Conservation (phyloP, 2,797 vertebrate genomes). For the Pantherophis vulpinus region DNA sequence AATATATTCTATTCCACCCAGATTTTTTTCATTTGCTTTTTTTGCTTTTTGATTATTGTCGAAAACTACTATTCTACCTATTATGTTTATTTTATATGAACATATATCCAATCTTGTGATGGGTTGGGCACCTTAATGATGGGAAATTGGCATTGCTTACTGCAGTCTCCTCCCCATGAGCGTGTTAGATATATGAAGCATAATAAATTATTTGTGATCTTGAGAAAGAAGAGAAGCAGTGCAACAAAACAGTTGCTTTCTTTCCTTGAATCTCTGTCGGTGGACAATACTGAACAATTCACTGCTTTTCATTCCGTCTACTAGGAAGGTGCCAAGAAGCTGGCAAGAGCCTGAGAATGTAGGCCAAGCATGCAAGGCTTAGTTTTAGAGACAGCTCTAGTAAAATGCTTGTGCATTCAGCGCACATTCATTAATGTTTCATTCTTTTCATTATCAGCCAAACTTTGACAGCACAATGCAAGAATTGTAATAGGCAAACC, state of each 20-base stretch:
- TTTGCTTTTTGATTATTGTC: not conserved
- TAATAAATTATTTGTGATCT: not conserved
- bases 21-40: not conserved
- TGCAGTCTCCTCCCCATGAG: not conserved
- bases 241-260: not conserved
- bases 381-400: not conserved
- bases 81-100: not conserved
- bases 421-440: slow-evolving; percentile 27
- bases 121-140: not conserved
- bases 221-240: not conserved
- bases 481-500: slow-evolving; percentile 9
- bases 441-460: slow-evolving; percentile 25
- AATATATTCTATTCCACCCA: not conserved
- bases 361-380: not conserved
- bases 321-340: slow-evolving; percentile 1
- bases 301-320: not conserved
- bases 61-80: not conserved
- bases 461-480: slow-evolving; percentile 15
- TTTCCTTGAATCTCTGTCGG: not conserved
- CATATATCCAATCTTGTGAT: not conserved
- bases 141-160: not conserved
- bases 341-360: not conserved
- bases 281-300: not conserved
- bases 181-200: not conserved
- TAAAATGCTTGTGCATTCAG: not conserved